Conservation (phyloP, 2,797 vertebrate genomes). For the Centropyge bicolor region DNA sequence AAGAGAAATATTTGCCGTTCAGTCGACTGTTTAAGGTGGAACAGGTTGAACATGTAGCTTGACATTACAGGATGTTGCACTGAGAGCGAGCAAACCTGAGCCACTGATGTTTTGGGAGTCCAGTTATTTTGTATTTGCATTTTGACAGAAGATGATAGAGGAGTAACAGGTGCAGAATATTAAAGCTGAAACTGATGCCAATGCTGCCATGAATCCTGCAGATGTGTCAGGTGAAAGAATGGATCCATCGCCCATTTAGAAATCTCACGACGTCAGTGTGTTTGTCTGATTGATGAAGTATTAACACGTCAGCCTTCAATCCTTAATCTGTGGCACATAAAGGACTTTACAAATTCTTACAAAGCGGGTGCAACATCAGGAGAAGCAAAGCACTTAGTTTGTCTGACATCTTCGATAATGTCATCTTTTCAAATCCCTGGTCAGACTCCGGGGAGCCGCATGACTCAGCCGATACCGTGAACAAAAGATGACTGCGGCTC, state of each 20-base stretch:
- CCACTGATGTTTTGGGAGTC: background rate
- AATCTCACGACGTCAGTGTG: background rate
- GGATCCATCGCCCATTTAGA: background rate
- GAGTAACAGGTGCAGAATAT: background rate
- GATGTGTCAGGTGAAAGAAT: background rate
- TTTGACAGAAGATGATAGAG: background rate
- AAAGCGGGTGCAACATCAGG: background rate
- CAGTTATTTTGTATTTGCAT: background rate
- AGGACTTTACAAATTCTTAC: background rate
- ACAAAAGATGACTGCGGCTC: background rate
- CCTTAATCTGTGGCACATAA: slow-evolving; percentile 6
- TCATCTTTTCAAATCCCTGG: background rate
- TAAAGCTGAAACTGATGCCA: background rate
- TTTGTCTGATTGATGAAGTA: background rate
- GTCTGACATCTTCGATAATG: background rate
- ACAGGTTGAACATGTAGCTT: background rate
- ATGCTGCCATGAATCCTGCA: background rate
- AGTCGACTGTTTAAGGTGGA: background rate
- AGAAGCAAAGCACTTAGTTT: background rate
- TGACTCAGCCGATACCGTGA: slow-evolving; percentile 1
- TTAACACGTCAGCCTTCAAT: background rate
- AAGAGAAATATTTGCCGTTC: slow-evolving; percentile 24
- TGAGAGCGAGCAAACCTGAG: background rate
- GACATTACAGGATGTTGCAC: background rate
- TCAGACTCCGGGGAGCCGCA: background rate